phyloP scores from a whole-genome alignment of 1,140 invertebrate genomes.

The Drosophila lini region DNA sequence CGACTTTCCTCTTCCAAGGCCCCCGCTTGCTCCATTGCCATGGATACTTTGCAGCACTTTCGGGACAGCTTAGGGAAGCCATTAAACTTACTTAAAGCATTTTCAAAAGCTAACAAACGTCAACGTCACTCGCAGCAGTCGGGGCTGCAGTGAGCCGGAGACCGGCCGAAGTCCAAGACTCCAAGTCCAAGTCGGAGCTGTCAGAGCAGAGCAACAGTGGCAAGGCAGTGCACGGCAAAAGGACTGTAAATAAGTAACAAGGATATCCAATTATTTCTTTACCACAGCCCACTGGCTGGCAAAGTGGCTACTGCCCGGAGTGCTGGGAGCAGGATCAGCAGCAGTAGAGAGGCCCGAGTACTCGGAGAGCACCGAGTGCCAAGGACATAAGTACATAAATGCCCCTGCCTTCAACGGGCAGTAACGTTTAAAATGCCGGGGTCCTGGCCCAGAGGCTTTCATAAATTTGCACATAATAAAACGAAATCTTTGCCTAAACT shows the following conservation, averaged over 20 bases:
- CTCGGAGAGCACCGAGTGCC: background rate
- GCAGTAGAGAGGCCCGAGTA: background rate
- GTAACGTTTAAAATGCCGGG: slow-evolving; percentile 68
- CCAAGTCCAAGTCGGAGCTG: slow-evolving; percentile 36
- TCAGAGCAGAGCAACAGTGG: slow-evolving; percentile 23
- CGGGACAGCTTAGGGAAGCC: slow-evolving; percentile 67
- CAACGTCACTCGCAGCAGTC: slow-evolving; percentile 64
- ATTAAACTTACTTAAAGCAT: slow-evolving; percentile 80
- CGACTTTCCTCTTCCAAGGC: slow-evolving; percentile 12
- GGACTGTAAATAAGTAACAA: slow-evolving; percentile 74
- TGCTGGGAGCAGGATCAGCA: background rate
- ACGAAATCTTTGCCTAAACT: slow-evolving; percentile 78
- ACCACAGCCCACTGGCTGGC: slow-evolving; percentile 35
- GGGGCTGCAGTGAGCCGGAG: slow-evolving; percentile 32
- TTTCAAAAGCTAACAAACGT: slow-evolving; percentile 73
- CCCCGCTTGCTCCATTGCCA: slow-evolving; percentile 19
- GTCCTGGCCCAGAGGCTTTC: slow-evolving; percentile 65
- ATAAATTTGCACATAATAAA: slow-evolving; percentile 81
- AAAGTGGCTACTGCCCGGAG: background rate
- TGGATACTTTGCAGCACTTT: slow-evolving; percentile 56
- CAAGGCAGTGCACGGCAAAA: slow-evolving; percentile 40
- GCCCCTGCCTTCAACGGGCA: slow-evolving; percentile 13
- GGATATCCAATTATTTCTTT: slow-evolving; percentile 80
- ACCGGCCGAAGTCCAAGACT: slow-evolving; percentile 8
- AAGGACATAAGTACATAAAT: slow-evolving; percentile 45